These are phyloP conservation scores for Papilio demoleus DNA, from an alignment of 2,888 invertebrate species.

Conservation along the genomic window DNA sequence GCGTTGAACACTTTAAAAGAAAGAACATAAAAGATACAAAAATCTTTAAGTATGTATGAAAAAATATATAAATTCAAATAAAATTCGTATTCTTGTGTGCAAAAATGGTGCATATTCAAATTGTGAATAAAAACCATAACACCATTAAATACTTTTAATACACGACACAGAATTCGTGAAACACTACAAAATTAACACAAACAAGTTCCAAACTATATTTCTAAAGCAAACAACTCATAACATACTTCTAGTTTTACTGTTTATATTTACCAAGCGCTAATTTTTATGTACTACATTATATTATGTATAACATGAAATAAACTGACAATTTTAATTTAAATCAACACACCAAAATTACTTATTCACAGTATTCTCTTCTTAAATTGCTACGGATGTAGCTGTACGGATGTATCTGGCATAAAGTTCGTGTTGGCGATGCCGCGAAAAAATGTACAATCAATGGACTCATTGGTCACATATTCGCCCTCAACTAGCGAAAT, in stretches of 20 bases:
- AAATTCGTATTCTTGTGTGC: not conserved
- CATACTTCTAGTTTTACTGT: conserved; percentile 17
- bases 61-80: conserved; percentile 44
- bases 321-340: not conserved
- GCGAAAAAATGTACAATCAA: too few species aligned
- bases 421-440: too few species aligned
- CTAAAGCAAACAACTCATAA: conserved; percentile 19
- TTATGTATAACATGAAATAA: not conserved
- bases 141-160: conserved; percentile 31
- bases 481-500: too few species aligned
- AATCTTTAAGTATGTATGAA: too few species aligned
- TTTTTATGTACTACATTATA: conserved; percentile 1
- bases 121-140: conserved; percentile 28
- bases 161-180: conserved; percentile 7
- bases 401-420: too few species aligned
- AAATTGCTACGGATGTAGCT: too few species aligned
- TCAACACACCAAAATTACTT: too few species aligned
- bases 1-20: too few species aligned
- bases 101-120: not conserved
- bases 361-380: too few species aligned
- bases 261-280: not conserved
- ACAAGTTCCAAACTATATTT: conserved; percentile 12
- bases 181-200: conserved; percentile 13
- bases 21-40: too few species aligned
- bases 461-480: too few species aligned